These are phyloP conservation scores for Biston betularia DNA, from an alignment of 2,888 invertebrate species.

Conservation along the genomic window DNA sequence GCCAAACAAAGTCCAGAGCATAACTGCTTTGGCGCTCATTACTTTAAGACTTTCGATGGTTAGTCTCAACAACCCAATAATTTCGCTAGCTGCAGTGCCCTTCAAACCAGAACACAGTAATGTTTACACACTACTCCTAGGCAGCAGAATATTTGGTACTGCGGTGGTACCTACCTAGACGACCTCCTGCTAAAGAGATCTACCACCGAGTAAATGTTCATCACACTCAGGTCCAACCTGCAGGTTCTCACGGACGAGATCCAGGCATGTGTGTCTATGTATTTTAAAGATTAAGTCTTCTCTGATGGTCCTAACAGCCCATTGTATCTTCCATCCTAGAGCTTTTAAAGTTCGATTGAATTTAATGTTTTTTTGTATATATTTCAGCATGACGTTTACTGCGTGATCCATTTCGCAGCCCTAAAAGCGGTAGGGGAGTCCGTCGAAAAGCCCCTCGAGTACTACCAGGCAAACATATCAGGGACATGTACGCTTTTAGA, in stretches of 20 bases:
- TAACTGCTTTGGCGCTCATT: too few relatives aligned
- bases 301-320: constrained; percentile 51
- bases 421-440: constrained; percentile 98
- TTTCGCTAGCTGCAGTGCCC: too few relatives aligned
- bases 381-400: constrained; percentile 91
- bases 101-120: too few relatives aligned
- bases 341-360: rapidly evolving
- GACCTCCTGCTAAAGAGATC: constrained; percentile 7
- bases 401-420: constrained; percentile 98
- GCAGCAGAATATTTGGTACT: too few relatives aligned
- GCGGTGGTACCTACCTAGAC: too few relatives aligned
- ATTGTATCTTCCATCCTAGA: constrained; percentile 7
- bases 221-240: constrained; percentile 22
- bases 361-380: constrained; percentile 1
- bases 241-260: constrained; percentile 33
- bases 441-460: constrained; percentile 93
- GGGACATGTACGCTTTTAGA: constrained; percentile 94
- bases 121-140: too few relatives aligned
- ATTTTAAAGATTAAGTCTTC: constrained; percentile 73
- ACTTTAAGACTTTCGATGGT: too few relatives aligned
- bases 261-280: constrained; percentile 39
- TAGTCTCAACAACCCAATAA: too few relatives aligned
- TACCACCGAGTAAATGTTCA: constrained; percentile 10
- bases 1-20: too few relatives aligned
- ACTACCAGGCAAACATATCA: constrained; percentile 95